phyloP scores from a whole-genome alignment of 2,888 invertebrate species.

The Lithophane leautieri region DNA sequence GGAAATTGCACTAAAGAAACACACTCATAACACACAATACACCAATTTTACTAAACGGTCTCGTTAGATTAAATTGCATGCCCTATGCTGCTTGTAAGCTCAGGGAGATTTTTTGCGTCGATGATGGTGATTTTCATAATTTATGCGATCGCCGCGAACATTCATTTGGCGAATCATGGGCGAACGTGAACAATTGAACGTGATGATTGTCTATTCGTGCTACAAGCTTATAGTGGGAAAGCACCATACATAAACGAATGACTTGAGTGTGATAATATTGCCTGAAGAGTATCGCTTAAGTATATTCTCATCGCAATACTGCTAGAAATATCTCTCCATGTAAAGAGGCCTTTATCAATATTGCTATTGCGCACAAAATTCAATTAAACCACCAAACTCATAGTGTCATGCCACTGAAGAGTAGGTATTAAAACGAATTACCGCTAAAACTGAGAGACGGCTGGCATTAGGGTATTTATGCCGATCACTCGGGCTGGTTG shows the following conservation, averaged over 20 bases:
- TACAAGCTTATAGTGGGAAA: not conserved
- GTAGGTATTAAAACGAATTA: conserved; percentile 54
- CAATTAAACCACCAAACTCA: conserved; percentile 10
- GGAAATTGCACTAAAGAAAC: not conserved
- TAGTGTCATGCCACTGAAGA: conserved; percentile 14
- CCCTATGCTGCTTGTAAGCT: too few relatives aligned
- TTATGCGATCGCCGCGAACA: not conserved
- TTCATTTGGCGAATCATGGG: not conserved
- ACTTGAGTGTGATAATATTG: not conserved
- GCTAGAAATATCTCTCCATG: not conserved
- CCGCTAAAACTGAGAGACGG: conserved; percentile 49
- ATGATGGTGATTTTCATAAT: not conserved
- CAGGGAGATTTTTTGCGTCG: too few relatives aligned
- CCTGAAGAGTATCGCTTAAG: not conserved
- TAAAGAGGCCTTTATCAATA: not conserved
- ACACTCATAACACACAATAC: not conserved
- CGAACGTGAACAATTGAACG: not conserved
- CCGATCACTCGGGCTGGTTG: conserved; percentile 62
- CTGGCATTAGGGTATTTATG: conserved; percentile 68
- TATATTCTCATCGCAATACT: too few relatives aligned
- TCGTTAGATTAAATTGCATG: not conserved
- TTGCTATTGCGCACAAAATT: conserved; percentile 1
- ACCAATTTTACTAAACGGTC: not conserved
- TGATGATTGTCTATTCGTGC: not conserved
- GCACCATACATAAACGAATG: not conserved